Conservation (phyloP, 2,113 vertebrate genomes). For the Procavia capensis region DNA sequence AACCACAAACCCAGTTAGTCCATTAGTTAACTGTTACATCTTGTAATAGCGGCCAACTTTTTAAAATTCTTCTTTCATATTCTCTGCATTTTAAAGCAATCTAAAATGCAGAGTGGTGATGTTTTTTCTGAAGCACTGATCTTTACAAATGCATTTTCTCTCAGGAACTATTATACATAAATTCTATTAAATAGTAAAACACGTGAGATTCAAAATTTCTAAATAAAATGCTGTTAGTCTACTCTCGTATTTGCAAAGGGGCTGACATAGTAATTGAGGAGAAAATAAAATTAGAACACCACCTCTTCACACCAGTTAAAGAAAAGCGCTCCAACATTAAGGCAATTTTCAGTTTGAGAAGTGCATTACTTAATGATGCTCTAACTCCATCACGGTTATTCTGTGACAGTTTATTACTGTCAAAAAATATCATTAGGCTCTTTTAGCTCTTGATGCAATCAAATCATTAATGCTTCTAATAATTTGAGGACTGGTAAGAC, state of each 20-base stretch:
- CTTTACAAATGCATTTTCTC: conserved; percentile 42
- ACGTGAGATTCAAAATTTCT: conserved; percentile 65
- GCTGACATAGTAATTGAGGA: conserved; percentile 84
- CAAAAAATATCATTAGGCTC: conserved; percentile 73
- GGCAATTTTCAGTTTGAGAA: conserved; percentile 72
- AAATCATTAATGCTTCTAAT: conserved; percentile 50
- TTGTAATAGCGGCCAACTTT: neutral
- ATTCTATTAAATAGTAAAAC: conserved; percentile 76
- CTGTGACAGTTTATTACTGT: too few relatives aligned
- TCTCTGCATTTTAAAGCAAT: conserved; percentile 33
- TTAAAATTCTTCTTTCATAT: neutral
- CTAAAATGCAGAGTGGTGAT: neutral
- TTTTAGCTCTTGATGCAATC: conserved; percentile 44
- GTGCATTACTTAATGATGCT: conserved; percentile 74
- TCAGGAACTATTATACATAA: conserved; percentile 53
- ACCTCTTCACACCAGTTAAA: conserved; percentile 75
- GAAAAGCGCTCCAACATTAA: conserved; percentile 74
- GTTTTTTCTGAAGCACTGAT: neutral
- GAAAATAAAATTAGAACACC: conserved; percentile 83
- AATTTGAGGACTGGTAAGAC: conserved; percentile 51
- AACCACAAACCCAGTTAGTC: neutral
- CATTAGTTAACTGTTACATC: neutral
- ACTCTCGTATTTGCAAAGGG: conserved; percentile 74
- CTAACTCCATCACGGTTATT: conserved; percentile 58
- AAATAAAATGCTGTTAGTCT: conserved; percentile 76